phyloP scores from a whole-genome alignment of 92 coral and sea anemone species.

The Porites cylindrica region DNA sequence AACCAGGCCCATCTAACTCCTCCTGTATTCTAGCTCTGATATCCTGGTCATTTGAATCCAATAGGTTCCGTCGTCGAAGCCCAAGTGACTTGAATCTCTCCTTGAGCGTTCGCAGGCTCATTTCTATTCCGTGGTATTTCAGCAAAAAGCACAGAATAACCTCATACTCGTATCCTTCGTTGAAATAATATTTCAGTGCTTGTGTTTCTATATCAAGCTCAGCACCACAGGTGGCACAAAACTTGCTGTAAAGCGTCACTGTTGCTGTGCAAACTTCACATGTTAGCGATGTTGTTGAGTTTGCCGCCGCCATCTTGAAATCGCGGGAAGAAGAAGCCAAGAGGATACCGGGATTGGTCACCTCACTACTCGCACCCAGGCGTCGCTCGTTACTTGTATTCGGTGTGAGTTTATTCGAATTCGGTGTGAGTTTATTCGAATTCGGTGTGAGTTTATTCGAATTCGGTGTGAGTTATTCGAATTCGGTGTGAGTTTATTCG shows the following conservation, averaged over 20 bases:
- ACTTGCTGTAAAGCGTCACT: slow-evolving; percentile 23
- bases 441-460: slow-evolving; percentile 38
- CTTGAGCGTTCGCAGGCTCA: slow-evolving; percentile 54
- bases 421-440: slow-evolving; percentile 1
- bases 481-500: slow-evolving; percentile 19
- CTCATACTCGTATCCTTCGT: slow-evolving; percentile 46
- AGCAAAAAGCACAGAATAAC: slow-evolving; percentile 44
- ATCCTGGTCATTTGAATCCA: slow-evolving; percentile 54
- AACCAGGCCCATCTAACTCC: slow-evolving; percentile 63
- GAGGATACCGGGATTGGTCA: neutral
- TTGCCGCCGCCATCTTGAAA: slow-evolving; percentile 48
- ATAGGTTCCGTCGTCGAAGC: slow-evolving; percentile 48
- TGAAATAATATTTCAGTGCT: slow-evolving; percentile 38
- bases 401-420: slow-evolving; percentile 12
- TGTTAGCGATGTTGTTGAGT: slow-evolving; percentile 19
- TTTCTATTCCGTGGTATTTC: slow-evolving; percentile 48
- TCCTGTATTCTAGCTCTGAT: slow-evolving; percentile 50
- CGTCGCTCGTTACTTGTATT: neutral
- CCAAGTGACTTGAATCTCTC: slow-evolving; percentile 50
- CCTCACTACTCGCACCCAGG: neutral
- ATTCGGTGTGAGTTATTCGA: slow-evolving; percentile 26
- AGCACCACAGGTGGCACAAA: slow-evolving; percentile 46
- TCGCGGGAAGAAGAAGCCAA: no score
- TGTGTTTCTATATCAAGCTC: slow-evolving; percentile 31
- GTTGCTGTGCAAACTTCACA: slow-evolving; percentile 50